A percentile compares a stretch with the other conserved stretches of the same genome.
These are phyloP conservation scores for Eupithecia abbreviata DNA, from an alignment of 2,888 invertebrate genomes.

Conservation along the genomic window DNA sequence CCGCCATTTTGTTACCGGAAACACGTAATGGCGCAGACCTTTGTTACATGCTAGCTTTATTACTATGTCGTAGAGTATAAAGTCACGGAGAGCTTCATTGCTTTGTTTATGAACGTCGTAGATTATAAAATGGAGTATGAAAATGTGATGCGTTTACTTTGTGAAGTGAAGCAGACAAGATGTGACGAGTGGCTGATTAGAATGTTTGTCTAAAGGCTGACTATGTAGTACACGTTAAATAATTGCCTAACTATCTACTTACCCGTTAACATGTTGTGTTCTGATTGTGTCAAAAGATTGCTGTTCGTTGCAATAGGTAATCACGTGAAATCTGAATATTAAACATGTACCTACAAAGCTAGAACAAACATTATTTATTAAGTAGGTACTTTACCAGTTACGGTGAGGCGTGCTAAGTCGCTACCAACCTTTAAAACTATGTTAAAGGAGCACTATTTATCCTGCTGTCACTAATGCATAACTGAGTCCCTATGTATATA, in stretches of 20 bases:
- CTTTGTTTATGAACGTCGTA: slow-evolving; percentile 32
- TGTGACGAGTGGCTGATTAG: neutral
- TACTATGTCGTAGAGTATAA: slow-evolving; percentile 33
- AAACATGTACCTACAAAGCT: too few species aligned
- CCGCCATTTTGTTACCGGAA: slow-evolving; percentile 61
- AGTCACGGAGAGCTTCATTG: slow-evolving; percentile 27
- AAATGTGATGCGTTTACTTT: slow-evolving; percentile 8
- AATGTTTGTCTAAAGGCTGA: neutral
- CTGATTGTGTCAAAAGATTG: neutral
- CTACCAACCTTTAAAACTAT: too few species aligned
- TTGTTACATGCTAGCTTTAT: slow-evolving; percentile 54
- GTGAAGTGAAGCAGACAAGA: neutral
- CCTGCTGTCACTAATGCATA: too few species aligned
- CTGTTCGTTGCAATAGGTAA: neutral
- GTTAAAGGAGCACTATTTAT: too few species aligned
- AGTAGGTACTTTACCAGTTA: too few species aligned
- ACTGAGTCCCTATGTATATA: too few species aligned
- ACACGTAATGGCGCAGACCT: slow-evolving; percentile 58
- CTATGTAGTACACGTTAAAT: neutral
- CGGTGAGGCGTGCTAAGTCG: too few species aligned
- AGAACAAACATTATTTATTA: too few species aligned
- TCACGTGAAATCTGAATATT: too few species aligned
- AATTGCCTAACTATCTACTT: neutral
- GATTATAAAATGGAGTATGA: slow-evolving; percentile 27
- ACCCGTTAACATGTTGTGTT: neutral